Evolutionary conservation across 2,113 vertebrate genomes (phyloP).

Genomic region (Ondatra zibethicus): DNA sequence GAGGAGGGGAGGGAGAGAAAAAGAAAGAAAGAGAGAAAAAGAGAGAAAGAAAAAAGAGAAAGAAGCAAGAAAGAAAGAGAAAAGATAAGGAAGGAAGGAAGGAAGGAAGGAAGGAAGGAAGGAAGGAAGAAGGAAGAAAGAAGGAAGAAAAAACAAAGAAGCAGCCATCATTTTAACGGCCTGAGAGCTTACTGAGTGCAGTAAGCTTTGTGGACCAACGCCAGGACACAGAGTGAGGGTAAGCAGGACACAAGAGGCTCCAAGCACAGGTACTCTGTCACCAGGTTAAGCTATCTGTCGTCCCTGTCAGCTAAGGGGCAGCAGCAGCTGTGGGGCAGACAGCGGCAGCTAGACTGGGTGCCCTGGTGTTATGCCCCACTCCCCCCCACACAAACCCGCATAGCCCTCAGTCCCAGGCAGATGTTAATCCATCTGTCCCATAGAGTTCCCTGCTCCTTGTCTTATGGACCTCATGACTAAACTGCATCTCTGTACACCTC

Average conservation of each 20-base stretch:
- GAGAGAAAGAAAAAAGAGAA: background rate
- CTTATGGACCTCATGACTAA: accelerated
- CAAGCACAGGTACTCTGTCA: accelerated
- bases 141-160: background rate
- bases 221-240: background rate
- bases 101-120: background rate
- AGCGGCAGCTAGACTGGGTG: background rate
- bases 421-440: background rate
- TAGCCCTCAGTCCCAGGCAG: background rate
- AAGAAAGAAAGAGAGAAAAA: background rate
- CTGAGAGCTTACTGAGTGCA: background rate
- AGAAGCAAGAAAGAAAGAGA: background rate
- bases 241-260: background rate
- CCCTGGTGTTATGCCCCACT: background rate
- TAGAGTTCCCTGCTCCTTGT: background rate
- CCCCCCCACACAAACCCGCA: too few relatives aligned
- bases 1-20: background rate
- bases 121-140: background rate
- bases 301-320: accelerated
- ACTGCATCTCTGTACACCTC: accelerated
- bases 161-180: background rate
- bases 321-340: background rate
- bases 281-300: accelerated
- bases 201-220: background rate
- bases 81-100: background rate